Percentiles rank a stretch among this genome's conserved stretches.
phyloP scores from a whole-genome alignment of 2,113 vertebrate genomes.

The Benitochromis conjunctus region DNA sequence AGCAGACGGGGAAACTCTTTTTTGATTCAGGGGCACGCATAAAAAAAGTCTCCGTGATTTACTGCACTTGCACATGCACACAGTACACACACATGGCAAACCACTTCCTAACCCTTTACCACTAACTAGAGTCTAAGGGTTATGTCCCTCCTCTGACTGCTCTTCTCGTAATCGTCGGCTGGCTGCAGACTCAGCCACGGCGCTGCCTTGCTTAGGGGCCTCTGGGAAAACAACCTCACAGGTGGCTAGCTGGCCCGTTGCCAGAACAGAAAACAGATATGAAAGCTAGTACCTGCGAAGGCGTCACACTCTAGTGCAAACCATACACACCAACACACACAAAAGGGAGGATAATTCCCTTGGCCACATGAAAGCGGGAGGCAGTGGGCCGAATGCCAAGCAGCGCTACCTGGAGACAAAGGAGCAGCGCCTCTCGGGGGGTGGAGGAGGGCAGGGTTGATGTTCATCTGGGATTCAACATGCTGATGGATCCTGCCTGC shows the following conservation, averaged over 20 bases:
- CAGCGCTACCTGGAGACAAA: constrained; percentile 76
- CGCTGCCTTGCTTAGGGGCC: constrained; percentile 55
- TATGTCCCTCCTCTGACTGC: constrained; percentile 49
- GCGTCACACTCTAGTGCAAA: constrained; percentile 57
- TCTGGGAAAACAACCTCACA: constrained; percentile 55
- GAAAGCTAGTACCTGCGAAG: constrained; percentile 69
- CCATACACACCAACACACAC: constrained; percentile 48
- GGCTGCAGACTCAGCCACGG: constrained; percentile 60
- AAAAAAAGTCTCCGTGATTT: constrained; percentile 56
- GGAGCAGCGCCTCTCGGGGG: constrained; percentile 69
- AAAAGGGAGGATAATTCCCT: constrained; percentile 70
- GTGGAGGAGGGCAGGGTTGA: constrained; percentile 51
- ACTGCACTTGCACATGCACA: constrained; percentile 44
- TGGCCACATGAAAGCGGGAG: constrained; percentile 82
- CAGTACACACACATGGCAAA: constrained; percentile 57
- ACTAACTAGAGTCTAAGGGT: constrained; percentile 63
- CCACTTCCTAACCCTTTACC: constrained; percentile 67
- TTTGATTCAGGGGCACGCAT: constrained; percentile 24
- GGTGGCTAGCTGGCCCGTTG: constrained; percentile 63
- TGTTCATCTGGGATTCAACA: constrained; percentile 75
- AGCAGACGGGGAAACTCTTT: constrained; percentile 36
- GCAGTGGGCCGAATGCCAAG: constrained; percentile 73
- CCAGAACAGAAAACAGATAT: constrained; percentile 63
- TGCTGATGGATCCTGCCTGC: constrained; percentile 77
- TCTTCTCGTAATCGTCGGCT: constrained; percentile 57